A percentile compares a stretch with the other conserved stretches of the same genome.
These are phyloP conservation scores for Lophura nycthemera DNA, from an alignment of 2,113 vertebrate genomes.

Conservation along the genomic window DNA sequence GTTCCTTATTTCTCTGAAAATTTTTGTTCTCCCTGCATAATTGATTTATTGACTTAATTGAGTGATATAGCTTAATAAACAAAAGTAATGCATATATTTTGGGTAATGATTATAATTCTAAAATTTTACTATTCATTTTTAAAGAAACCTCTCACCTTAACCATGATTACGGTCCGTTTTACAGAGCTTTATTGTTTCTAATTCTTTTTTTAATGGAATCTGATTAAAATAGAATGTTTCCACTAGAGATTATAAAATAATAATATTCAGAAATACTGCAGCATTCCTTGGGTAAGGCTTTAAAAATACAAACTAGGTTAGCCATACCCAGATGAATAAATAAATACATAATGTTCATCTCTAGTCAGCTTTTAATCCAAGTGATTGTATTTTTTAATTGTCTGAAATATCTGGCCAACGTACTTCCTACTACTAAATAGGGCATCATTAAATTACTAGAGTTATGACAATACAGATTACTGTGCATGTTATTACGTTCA, in stretches of 20 bases:
- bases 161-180: background rate
- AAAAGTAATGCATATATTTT: background rate
- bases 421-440: background rate
- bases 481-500: background rate
- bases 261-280: background rate
- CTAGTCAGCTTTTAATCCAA: background rate
- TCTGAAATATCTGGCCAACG: fast-evolving
- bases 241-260: background rate
- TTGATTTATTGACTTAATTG: background rate
- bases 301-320: background rate
- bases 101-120: background rate
- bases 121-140: background rate
- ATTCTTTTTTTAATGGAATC: background rate
- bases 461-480: background rate
- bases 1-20: background rate
- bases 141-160: background rate
- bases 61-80: background rate
- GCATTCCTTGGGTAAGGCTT: background rate
- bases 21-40: background rate
- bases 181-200: background rate
- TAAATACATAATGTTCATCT: background rate
- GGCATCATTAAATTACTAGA: background rate
- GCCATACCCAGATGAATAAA: background rate
- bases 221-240: background rate
- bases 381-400: background rate